Evolutionary conservation across 2,113 vertebrate genomes (phyloP).

Genomic region (Heloderma charlesbogerti): DNA sequence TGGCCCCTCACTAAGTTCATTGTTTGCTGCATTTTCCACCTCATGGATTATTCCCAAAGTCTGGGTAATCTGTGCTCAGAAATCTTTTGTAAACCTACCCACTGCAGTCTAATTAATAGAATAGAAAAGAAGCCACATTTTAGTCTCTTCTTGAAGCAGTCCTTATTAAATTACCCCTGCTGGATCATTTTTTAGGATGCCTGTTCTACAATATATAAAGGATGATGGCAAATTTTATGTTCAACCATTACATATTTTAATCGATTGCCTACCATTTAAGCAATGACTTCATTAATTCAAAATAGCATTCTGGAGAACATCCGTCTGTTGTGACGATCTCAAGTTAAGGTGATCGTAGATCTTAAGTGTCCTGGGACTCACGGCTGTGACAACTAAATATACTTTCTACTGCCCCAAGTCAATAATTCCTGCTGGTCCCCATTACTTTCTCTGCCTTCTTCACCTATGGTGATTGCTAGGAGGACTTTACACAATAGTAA

Average conservation of each 20-base stretch:
- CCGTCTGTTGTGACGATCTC: not conserved
- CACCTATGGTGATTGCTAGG: not conserved
- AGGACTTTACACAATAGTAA: not conserved
- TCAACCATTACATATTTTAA: conserved; percentile 5
- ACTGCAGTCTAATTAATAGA: not conserved
- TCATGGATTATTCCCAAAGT: not conserved
- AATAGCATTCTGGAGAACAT: not conserved
- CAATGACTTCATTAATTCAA: not conserved
- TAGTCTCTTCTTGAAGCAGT: not conserved
- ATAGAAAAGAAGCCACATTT: not conserved
- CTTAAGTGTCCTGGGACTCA: not conserved
- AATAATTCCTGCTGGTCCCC: not conserved
- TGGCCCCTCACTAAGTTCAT: not conserved
- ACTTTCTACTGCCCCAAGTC: not conserved
- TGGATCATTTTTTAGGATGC: not conserved
- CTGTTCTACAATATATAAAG: not conserved
- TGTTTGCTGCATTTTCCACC: not conserved
- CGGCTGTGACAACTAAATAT: not conserved
- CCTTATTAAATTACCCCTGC: not conserved
- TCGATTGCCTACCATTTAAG: conserved; percentile 1
- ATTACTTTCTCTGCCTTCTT: not conserved
- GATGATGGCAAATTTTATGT: not conserved
- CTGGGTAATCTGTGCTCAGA: not conserved
- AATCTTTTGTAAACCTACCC: not conserved
- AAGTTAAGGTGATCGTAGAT: not conserved